Conservation (phyloP, 2,888 invertebrate species). For the Mylabris sibirica region DNA sequence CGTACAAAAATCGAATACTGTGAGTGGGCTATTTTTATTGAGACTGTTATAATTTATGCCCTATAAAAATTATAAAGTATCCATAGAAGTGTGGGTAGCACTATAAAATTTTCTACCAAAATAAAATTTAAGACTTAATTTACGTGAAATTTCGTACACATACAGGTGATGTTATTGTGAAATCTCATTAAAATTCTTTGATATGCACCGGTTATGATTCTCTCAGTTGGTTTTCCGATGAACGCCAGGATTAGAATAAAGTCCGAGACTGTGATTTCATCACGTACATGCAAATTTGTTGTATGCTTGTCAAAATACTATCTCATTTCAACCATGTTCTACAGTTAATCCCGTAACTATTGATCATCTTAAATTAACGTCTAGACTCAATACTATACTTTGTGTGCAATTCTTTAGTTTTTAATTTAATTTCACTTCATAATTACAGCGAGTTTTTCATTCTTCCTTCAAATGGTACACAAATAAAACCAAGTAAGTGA, state of each 20-base stretch:
- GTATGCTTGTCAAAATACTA: slow-evolving; percentile 5
- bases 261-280: slow-evolving; percentile 1
- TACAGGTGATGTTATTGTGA: not conserved
- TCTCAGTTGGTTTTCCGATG: slow-evolving; percentile 3
- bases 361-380: not conserved
- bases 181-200: slow-evolving; percentile 11
- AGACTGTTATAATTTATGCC: not conserved
- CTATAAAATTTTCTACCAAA: no score
- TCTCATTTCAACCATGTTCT: not conserved
- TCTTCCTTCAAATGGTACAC: no score
- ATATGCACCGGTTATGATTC: not conserved
- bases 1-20: not conserved
- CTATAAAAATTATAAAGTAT: not conserved
- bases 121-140: no score
- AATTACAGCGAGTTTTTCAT: no score
- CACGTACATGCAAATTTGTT: slow-evolving; percentile 13
- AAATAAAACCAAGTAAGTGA: no score
- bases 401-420: not conserved
- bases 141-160: not conserved
- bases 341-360: not conserved
- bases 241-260: slow-evolving; percentile 8
- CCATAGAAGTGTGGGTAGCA: not conserved
- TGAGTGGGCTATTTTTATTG: slow-evolving; percentile 1
- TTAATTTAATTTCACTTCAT: no score
- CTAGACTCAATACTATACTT: not conserved